A percentile compares a stretch with the other conserved stretches of the same genome.
Evolutionary conservation across 2,113 vertebrate species (phyloP).

Genomic region (Pandion haliaetus): DNA sequence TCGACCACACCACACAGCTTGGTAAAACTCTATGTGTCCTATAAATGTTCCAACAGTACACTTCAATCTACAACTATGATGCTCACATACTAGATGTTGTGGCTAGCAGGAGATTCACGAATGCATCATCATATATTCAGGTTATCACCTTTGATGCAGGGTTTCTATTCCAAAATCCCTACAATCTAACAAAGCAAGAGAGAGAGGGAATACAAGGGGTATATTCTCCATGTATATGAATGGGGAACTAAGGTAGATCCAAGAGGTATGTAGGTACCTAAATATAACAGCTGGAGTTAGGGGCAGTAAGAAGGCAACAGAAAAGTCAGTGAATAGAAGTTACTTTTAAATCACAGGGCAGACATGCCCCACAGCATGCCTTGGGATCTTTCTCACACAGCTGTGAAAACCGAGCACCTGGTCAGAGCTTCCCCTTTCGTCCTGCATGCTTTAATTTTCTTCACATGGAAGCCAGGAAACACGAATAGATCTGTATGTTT

Average conservation of each 20-base stretch:
- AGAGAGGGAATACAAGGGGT: background rate
- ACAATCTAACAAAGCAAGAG: background rate
- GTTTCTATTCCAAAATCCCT: background rate
- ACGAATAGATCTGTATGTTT: background rate
- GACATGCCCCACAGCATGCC: background rate
- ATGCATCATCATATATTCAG: background rate
- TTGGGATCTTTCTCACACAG: background rate
- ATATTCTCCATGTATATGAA: background rate
- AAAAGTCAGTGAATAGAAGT: background rate
- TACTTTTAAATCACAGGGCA: background rate
- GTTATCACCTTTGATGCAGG: background rate
- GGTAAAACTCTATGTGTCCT: background rate
- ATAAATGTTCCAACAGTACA: background rate
- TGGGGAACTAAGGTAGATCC: background rate
- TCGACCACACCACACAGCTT: too few species aligned
- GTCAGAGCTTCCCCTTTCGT: background rate
- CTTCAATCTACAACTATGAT: background rate
- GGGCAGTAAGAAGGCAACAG: background rate
- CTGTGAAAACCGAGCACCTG: background rate
- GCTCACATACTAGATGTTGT: background rate
- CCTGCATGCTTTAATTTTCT: background rate
- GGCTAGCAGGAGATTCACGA: background rate
- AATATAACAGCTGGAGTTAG: background rate
- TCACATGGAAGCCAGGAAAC: background rate
- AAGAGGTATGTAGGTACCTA: background rate